Evolutionary conservation across 92 coral and sea anemone species (phyloP).

Genomic region (Siderastrea radians): DNA sequence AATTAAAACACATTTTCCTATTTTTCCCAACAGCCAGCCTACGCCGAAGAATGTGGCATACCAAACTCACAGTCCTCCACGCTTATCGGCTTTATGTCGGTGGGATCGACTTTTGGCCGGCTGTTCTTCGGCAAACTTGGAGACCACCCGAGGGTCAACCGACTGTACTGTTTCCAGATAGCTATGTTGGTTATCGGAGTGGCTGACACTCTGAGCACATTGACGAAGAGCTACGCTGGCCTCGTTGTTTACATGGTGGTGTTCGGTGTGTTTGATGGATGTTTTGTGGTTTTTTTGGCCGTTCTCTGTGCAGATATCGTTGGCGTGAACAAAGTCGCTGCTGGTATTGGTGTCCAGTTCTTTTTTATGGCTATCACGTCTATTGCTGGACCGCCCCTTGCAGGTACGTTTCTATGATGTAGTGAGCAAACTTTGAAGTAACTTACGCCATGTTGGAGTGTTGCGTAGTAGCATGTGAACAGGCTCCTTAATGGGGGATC

Average conservation of each 20-base stretch:
- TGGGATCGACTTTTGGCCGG: constrained; percentile 97
- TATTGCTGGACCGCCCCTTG: constrained; percentile 95
- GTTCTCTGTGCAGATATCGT: constrained; percentile 95
- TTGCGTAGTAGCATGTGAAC: no score
- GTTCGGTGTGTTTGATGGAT: constrained; percentile 97
- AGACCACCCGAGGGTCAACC: constrained; percentile 96
- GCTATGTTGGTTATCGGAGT: constrained; percentile 90
- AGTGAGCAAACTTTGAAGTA: no score
- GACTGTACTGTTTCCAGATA: constrained; percentile 91
- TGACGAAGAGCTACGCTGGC: constrained; percentile 89
- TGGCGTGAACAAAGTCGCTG: constrained; percentile 89
- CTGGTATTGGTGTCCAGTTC: constrained; percentile 97
- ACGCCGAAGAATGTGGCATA: constrained; percentile 86
- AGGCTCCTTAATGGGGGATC: no score
- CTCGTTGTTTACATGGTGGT: constrained; percentile 91
- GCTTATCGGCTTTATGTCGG: constrained; percentile 96
- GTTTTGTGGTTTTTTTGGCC: constrained; percentile 89
- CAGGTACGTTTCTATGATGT: constrained; percentile 64
- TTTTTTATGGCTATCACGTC: constrained; percentile 96
- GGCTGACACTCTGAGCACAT: constrained; percentile 83
- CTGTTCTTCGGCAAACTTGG: constrained; percentile 95
- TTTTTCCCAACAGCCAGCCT: constrained; percentile 81
- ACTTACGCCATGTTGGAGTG: no score
- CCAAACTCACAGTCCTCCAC: constrained; percentile 82
- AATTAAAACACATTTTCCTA: background rate